Conservation (phyloP, 2,888 invertebrate genomes). For the Drosophila demipolita region DNA sequence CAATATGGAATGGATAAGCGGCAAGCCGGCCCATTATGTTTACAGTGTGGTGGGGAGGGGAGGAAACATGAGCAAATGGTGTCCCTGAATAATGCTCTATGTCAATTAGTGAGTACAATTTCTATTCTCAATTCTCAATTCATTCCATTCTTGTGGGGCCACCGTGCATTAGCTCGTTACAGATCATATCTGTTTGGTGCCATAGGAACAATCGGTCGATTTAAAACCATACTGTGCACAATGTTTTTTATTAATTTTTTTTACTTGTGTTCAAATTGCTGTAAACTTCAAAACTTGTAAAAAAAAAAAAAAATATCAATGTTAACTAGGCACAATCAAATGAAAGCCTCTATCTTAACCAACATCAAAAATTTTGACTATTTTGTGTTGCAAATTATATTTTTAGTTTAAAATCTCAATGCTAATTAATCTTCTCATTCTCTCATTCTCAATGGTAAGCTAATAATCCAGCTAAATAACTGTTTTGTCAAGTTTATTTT, state of each 20-base stretch:
- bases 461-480: neutral
- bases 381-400: neutral
- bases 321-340: neutral
- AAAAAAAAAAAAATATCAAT: neutral
- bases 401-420: neutral
- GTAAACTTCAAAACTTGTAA: neutral
- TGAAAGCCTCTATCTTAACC: neutral
- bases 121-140: conserved; percentile 22
- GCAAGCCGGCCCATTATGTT: conserved; percentile 16
- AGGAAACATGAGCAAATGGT: conserved; percentile 28
- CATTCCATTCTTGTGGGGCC: conserved; percentile 1
- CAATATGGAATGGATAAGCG: conserved; percentile 25
- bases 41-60: conserved; percentile 13
- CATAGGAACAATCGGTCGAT: conserved; percentile 1
- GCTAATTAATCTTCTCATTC: neutral
- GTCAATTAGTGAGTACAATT: conserved; percentile 28
- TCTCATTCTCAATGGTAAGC: neutral
- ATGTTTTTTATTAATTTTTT: neutral
- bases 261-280: neutral
- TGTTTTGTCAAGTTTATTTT: neutral
- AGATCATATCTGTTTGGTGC: neutral
- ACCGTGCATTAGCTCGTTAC: conserved; percentile 1
- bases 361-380: neutral
- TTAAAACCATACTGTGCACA: neutral
- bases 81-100: conserved; percentile 42